A percentile compares a stretch with the other conserved stretches of the same genome.
Conservation (phyloP, 1,140 invertebrate species). For the Drosophila eugracilis region DNA sequence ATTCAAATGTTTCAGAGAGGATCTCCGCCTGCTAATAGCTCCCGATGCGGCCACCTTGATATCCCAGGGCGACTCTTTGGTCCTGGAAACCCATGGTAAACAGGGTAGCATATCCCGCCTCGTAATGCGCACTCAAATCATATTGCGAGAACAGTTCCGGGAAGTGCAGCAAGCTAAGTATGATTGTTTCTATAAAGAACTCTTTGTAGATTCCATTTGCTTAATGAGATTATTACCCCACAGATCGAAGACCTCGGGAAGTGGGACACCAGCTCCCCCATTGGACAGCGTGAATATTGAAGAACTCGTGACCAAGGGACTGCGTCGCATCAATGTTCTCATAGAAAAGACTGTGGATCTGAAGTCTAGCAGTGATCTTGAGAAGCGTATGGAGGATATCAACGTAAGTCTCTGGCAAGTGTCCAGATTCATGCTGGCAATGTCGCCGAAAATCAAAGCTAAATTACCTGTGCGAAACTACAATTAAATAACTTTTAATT, state of each 20-base stretch:
- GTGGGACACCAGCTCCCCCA: slow-evolving; percentile 40
- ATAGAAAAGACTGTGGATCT: slow-evolving; percentile 78
- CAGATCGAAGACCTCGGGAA: slow-evolving; percentile 64
- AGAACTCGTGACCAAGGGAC: slow-evolving; percentile 77
- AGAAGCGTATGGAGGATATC: slow-evolving; percentile 79
- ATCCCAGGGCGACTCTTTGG: slow-evolving; percentile 91
- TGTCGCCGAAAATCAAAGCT: slow-evolving; percentile 6
- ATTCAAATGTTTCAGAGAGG: slow-evolving; percentile 53
- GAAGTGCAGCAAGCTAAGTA: slow-evolving; percentile 83
- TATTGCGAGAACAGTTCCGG: slow-evolving; percentile 80
- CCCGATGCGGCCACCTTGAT: slow-evolving; percentile 92
- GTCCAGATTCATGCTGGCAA: slow-evolving; percentile 19
- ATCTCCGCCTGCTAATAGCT: slow-evolving; percentile 86
- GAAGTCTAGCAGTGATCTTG: slow-evolving; percentile 73
- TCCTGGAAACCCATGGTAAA: slow-evolving; percentile 87
- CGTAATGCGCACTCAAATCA: slow-evolving; percentile 79
- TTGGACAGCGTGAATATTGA: slow-evolving; percentile 76
- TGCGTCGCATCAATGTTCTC: slow-evolving; percentile 81
- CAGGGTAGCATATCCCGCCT: slow-evolving; percentile 74
- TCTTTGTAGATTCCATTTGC: neutral
- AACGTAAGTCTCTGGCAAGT: slow-evolving; percentile 73
- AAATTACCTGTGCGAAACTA: slow-evolving; percentile 27
- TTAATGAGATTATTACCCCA: neutral
- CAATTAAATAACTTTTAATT: slow-evolving; percentile 38
- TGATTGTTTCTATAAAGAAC: neutral